Evolutionary conservation across 2,888 invertebrate species (phyloP).

Genomic region (Euphydryas editha): DNA sequence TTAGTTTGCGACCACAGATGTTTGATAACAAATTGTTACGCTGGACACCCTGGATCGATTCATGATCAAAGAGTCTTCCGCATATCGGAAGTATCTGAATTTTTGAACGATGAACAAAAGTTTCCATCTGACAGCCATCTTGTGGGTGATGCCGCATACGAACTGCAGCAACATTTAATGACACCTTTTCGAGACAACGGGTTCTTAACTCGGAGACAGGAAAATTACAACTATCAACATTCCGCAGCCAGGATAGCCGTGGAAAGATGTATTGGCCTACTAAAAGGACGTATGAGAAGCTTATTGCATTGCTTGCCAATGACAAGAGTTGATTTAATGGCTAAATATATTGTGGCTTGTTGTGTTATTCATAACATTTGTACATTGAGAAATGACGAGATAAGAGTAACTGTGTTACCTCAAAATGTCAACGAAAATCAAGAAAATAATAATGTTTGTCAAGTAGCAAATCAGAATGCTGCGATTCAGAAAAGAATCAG

Average conservation of each 20-base stretch:
- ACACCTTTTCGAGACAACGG: constrained; percentile 8
- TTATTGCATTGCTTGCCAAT: constrained; percentile 10
- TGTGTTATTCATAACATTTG: constrained; percentile 7
- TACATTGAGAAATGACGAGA: background rate
- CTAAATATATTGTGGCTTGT: constrained; percentile 5
- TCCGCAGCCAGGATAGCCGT: background rate
- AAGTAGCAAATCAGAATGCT: background rate
- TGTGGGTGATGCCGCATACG: background rate
- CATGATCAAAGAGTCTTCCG: constrained; percentile 10
- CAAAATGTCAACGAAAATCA: background rate
- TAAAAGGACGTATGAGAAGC: constrained; percentile 10
- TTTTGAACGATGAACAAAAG: background rate
- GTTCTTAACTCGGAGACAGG: background rate
- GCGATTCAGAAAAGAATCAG: background rate
- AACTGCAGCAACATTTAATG: background rate
- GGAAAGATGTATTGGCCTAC: background rate
- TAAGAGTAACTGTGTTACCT: background rate
- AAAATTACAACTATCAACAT: background rate
- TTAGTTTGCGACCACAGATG: background rate
- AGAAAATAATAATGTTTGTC: background rate
- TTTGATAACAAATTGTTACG: constrained; percentile 1
- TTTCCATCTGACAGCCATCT: background rate
- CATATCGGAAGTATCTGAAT: background rate
- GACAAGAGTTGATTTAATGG: constrained; percentile 12
- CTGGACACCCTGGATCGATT: constrained; percentile 7